phyloP scores from a whole-genome alignment of 2,797 vertebrate genomes.

The Xenentodon cancila region DNA sequence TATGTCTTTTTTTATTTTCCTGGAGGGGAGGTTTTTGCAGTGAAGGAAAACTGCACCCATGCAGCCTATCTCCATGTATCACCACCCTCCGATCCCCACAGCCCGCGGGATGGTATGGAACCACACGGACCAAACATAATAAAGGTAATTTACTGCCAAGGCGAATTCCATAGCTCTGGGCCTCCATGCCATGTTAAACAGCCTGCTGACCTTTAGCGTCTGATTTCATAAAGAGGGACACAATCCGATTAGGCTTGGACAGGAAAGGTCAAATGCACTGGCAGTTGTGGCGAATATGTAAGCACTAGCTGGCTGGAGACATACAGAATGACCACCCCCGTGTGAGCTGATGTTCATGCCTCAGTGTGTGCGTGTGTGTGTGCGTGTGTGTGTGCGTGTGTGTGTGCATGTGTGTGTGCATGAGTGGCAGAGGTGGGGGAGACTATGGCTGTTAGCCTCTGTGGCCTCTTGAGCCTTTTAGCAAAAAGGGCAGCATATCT shows the following conservation, averaged over 20 bases:
- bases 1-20: background rate
- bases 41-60: constrained; percentile 8
- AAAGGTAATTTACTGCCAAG: constrained; percentile 97
- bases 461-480: constrained; percentile 80
- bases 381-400: too few relatives aligned
- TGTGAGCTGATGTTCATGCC: constrained; percentile 29
- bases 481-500: constrained; percentile 83
- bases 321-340: constrained; percentile 52
- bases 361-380: constrained; percentile 34
- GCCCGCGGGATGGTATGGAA: constrained; percentile 64
- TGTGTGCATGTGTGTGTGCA: constrained; percentile 18
- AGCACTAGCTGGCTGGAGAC: constrained; percentile 84
- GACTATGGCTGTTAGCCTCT: constrained; percentile 78
- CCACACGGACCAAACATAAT: constrained; percentile 93
- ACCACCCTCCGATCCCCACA: constrained; percentile 41
- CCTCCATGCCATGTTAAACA: constrained; percentile 91
- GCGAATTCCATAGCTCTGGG: constrained; percentile 96
- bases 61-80: constrained; percentile 60
- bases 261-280: constrained; percentile 96
- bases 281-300: constrained; percentile 83
- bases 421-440: constrained; percentile 38
- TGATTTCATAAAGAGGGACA: constrained; percentile 97
- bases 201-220: constrained; percentile 94
- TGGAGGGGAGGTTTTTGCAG: constrained; percentile 11
- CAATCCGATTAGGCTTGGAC: constrained; percentile 96